phyloP scores from a whole-genome alignment of 2,888 invertebrate genomes.

The Cremastinae sp. region DNA sequence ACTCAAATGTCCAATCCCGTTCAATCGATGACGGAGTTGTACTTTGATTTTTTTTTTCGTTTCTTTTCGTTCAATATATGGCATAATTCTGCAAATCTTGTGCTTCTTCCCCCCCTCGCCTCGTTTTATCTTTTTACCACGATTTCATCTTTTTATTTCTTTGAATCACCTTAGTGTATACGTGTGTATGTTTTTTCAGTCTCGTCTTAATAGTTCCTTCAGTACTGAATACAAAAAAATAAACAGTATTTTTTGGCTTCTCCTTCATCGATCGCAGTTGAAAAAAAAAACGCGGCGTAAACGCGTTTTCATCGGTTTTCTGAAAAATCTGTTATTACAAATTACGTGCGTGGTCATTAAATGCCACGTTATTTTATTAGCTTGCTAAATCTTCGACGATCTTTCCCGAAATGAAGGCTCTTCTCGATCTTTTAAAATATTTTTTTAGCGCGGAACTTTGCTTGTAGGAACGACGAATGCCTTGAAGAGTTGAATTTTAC shows the following conservation, averaged over 20 bases:
- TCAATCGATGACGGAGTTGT: slow-evolving; percentile 11
- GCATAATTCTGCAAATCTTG: slow-evolving; percentile 16
- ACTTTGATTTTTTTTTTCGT: slow-evolving; percentile 36
- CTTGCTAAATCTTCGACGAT: background rate
- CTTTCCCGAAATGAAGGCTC: background rate
- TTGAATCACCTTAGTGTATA: slow-evolving; percentile 11
- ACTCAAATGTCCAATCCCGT: slow-evolving; percentile 13
- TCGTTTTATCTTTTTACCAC: slow-evolving; percentile 26
- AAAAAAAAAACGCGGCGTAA: background rate
- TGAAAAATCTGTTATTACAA: background rate
- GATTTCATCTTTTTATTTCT: slow-evolving; percentile 8
- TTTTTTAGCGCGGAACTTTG: slow-evolving; percentile 2
- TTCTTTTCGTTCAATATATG: slow-evolving; percentile 32
- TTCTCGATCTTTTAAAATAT: background rate
- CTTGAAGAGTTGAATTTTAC: slow-evolving; percentile 1
- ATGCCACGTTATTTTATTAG: background rate
- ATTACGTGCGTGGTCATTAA: background rate
- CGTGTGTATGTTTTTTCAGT: slow-evolving; percentile 28
- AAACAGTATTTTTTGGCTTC: slow-evolving; percentile 40
- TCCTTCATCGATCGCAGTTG: slow-evolving; percentile 8
- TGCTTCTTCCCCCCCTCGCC: background rate
- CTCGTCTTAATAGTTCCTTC: slow-evolving; percentile 38
- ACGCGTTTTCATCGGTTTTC: background rate
- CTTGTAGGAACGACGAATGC: background rate
- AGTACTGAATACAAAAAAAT: slow-evolving; percentile 16